Evolutionary conservation across 2,113 vertebrate species (phyloP), one percentile per base, ranked within the genome.

Genomic region (Pluvialis apricaria): DNA sequence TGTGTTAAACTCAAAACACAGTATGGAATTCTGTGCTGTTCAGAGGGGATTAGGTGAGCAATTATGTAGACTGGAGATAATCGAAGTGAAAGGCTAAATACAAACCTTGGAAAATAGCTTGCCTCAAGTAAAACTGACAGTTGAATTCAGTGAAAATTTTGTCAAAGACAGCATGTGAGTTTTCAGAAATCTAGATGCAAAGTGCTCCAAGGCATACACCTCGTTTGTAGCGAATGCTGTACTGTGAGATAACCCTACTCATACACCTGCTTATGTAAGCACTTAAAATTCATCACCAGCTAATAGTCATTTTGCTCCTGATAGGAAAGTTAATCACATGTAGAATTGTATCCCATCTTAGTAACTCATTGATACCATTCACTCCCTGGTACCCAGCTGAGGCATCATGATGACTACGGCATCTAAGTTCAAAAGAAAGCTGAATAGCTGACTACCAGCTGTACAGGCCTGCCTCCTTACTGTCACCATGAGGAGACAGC

Each of bases 41-140:
- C 32, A 3, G 66, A 55, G 71, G 71, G 75, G 75, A 88, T 88
- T 69, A 89, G 66, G 58, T 82, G 71, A 79, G 86, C 75, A 69
- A 9, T 95, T 94, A 51, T 51, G 86, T 76, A 92, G 83, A 84
- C 40, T 79, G 69, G 77, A 71, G 86, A 87, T 86, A 94, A 76
- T 90, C 68, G 54, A 72, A 93, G 55, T 45, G 47, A 96, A 88
- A 84, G 72, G 82, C 90, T 92, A 71, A 92, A 71, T 60, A 40
- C 68, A 86, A 65, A 73, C 44, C 65, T 69, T 45, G 60, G 82
- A 75, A 82, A 72, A n/a, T 72, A 54, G 25, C 34, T 75, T 68
- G 31, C 86, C 83, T 73, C 13, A 5, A 64, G 88, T 80, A 19
- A 57, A 92, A 81, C 29, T 47, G 77, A 24, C 61, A 84, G 31